Percentiles rank a stretch among this genome's conserved stretches.
These are phyloP conservation scores for Phenganax subtilis DNA, from an alignment of 92 coral and sea anemone genomes.

Conservation along the genomic window DNA sequence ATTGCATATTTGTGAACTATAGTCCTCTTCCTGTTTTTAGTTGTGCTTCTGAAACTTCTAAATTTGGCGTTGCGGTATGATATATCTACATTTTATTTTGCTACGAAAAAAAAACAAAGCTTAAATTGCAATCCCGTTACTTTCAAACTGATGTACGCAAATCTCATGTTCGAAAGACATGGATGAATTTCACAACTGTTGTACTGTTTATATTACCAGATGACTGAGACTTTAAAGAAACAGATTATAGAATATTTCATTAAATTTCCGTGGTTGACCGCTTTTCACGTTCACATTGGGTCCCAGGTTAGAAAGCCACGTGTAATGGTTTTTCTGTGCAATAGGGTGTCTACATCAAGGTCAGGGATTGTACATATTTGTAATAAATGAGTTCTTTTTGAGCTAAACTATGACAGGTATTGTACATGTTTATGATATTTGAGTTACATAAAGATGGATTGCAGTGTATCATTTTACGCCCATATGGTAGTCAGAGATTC, in stretches of 20 bases:
- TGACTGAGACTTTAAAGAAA: constrained; percentile 62
- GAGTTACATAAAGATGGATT: no score
- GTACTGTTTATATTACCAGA: constrained; percentile 28
- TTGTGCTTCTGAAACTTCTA: constrained; percentile 66
- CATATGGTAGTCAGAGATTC: no score
- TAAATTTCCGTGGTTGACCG: constrained; percentile 66
- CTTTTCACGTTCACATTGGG: constrained; percentile 80
- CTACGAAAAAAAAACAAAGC: no score
- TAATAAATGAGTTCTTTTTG: neutral
- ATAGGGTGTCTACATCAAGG: no score
- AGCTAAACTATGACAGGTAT: neutral
- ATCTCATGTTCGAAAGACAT: no score
- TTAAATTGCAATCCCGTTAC: neutral
- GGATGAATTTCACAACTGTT: neutral
- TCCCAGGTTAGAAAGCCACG: constrained; percentile 54
- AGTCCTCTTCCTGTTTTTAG: constrained; percentile 32
- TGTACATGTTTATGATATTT: neutral
- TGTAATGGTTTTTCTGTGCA: no score
- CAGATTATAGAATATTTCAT: constrained; percentile 61
- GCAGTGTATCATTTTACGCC: no score
- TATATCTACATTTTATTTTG: neutral
- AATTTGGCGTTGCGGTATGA: constrained; percentile 81
- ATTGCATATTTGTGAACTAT: neutral
- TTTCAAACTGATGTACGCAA: no score
- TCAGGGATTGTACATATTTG: neutral